A percentile compares a stretch with the other conserved stretches of the same genome.
Evolutionary conservation across 2,888 invertebrate genomes (phyloP).

Genomic region (Philonicus albiceps): DNA sequence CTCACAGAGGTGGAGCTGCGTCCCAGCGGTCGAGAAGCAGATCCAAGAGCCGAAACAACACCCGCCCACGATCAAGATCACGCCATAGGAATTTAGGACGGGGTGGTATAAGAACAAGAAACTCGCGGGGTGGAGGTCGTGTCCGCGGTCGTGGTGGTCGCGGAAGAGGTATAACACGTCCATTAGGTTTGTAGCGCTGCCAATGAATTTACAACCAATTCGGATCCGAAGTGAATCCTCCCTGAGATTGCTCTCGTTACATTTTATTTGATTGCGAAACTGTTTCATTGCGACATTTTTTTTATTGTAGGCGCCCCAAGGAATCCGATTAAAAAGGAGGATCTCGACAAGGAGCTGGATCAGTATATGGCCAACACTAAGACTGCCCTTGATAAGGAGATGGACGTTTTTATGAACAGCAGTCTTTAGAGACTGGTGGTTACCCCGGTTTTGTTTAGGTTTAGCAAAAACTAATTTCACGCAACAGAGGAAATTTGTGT

Average conservation of each 20-base stretch:
- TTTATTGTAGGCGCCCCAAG: not conserved
- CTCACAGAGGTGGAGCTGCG: conserved; percentile 34
- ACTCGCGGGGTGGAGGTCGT: conserved; percentile 48
- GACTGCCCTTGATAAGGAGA: conserved; percentile 64
- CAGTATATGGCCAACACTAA: conserved; percentile 76
- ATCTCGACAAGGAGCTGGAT: conserved; percentile 75
- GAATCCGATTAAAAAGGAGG: conserved; percentile 66
- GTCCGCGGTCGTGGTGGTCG: conserved; percentile 43
- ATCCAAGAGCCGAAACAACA: conserved; percentile 46
- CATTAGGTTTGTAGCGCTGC: conserved; percentile 35
- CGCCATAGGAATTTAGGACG: conserved; percentile 47
- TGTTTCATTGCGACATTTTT: not conserved
- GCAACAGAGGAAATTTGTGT: not conserved
- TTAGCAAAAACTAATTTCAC: not conserved
- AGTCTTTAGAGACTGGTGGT: not conserved
- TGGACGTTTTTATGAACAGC: conserved; percentile 67
- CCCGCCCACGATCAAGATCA: not conserved
- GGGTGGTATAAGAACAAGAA: conserved; percentile 51
- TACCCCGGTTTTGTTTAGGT: not conserved
- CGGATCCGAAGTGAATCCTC: not conserved
- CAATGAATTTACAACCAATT: not conserved
- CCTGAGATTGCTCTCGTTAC: not conserved
- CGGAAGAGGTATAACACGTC: conserved; percentile 45
- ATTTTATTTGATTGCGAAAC: not conserved
- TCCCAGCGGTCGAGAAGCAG: conserved; percentile 47